Evolutionary conservation across 2,888 invertebrate species (phyloP).

Genomic region (Hermaeophaga mercurialis): DNA sequence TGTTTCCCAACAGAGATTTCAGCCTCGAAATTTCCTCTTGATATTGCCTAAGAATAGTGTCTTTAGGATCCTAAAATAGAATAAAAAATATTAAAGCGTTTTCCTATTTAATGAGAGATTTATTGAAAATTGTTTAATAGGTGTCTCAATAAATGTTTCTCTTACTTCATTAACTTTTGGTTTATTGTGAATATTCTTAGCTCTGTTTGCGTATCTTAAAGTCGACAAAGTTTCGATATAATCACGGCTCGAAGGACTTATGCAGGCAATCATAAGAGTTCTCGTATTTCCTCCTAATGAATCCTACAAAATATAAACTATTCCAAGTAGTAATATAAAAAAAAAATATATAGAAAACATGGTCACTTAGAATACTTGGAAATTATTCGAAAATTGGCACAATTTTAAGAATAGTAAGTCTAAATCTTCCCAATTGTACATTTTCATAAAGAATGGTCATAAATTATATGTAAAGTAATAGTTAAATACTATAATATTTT

Average conservation of each 20-base stretch:
- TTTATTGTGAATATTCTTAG: slow-evolving; percentile 85
- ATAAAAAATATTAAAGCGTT: too few species aligned
- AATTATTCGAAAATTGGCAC: too few species aligned
- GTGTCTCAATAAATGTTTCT: slow-evolving; percentile 8
- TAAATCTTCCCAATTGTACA: too few species aligned
- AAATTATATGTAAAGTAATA: too few species aligned
- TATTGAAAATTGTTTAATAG: neutral
- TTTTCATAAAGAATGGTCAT: too few species aligned
- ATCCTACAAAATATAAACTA: too few species aligned
- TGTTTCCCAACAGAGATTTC: slow-evolving; percentile 61
- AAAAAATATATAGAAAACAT: too few species aligned
- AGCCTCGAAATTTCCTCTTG: slow-evolving; percentile 82
- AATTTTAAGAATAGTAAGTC: too few species aligned
- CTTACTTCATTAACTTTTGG: slow-evolving; percentile 77
- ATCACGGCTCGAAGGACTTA: slow-evolving; percentile 82
- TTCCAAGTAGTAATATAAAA: too few species aligned
- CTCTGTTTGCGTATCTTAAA: slow-evolving; percentile 80
- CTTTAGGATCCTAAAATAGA: slow-evolving; percentile 76
- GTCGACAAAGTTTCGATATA: slow-evolving; percentile 85
- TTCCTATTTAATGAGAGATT: too few species aligned
- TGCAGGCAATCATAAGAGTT: slow-evolving; percentile 86
- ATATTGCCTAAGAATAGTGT: slow-evolving; percentile 82
- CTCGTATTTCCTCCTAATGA: slow-evolving; percentile 87
- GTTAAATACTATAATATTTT: too few species aligned
- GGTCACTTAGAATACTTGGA: too few species aligned